A percentile compares a stretch with the other conserved stretches of the same genome.
These are phyloP conservation scores for Drosophila gunungcola DNA, from an alignment of 1,140 invertebrate genomes.

Conservation along the genomic window DNA sequence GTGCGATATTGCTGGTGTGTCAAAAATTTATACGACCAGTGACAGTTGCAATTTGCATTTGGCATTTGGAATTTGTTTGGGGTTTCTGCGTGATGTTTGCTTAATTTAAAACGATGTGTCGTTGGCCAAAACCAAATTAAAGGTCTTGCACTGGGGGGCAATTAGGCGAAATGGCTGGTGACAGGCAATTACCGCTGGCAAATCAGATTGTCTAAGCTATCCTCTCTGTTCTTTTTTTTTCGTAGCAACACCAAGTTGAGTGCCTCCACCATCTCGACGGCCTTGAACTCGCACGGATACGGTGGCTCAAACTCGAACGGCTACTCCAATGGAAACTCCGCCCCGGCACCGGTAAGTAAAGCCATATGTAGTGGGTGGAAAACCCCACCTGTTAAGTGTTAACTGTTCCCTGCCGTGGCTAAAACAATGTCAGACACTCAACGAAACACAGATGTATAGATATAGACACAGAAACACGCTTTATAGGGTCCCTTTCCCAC, in stretches of 20 bases:
- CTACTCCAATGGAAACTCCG: slow-evolving; percentile 74
- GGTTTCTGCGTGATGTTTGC: slow-evolving; percentile 40
- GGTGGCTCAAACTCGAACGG: slow-evolving; percentile 57
- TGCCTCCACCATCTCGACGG: slow-evolving; percentile 81
- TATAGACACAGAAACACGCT: slow-evolving; percentile 26
- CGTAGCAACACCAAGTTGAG: slow-evolving; percentile 82
- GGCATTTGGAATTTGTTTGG: slow-evolving; percentile 64
- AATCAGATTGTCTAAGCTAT: slow-evolving; percentile 18
- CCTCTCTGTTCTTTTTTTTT: slow-evolving; percentile 19
- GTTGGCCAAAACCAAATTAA: slow-evolving; percentile 56
- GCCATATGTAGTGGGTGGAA: background rate
- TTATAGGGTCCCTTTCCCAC: background rate
- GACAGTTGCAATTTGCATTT: slow-evolving; percentile 60
- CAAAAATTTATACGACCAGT: slow-evolving; percentile 22
- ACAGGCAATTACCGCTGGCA: slow-evolving; percentile 47
- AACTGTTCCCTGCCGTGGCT: slow-evolving; percentile 53
- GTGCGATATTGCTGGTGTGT: slow-evolving; percentile 25
- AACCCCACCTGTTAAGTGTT: slow-evolving; percentile 21
- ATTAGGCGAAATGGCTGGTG: slow-evolving; percentile 39
- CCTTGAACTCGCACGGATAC: slow-evolving; percentile 77
- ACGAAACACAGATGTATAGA: slow-evolving; percentile 18
- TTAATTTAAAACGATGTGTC: slow-evolving; percentile 56
- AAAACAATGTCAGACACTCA: slow-evolving; percentile 61
- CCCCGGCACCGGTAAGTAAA: slow-evolving; percentile 74
- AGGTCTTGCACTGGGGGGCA: slow-evolving; percentile 47